Evolutionary conservation across 2,888 invertebrate genomes (phyloP).

Genomic region (Formica aserva): DNA sequence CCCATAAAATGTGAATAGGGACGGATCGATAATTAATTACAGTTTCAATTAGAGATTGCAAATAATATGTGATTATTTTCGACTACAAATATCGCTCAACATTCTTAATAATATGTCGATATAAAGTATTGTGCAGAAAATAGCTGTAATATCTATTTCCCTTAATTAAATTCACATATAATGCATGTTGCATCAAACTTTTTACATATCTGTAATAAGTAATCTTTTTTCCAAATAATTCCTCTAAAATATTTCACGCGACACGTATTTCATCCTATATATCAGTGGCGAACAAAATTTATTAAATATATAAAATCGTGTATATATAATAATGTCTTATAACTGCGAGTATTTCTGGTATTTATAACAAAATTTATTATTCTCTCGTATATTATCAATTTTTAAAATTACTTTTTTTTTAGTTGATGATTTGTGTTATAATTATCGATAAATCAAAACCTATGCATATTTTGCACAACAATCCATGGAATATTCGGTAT

Average conservation of each 20-base stretch:
- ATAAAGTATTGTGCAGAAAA: not conserved
- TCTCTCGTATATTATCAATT: not conserved
- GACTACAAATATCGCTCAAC: not conserved
- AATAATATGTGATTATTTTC: not conserved
- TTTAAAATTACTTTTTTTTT: constrained; percentile 15
- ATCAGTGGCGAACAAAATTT: not conserved
- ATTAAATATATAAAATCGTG: constrained; percentile 1
- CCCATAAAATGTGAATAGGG: not conserved
- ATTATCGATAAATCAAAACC: constrained; percentile 21
- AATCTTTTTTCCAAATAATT: not conserved
- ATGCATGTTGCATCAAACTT: not conserved
- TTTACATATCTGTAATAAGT: not conserved
- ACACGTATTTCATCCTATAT: not conserved
- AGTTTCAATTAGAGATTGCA: not conserved
- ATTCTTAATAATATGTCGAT: not conserved
- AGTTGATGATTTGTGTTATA: constrained; percentile 5
- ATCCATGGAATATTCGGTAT: not conserved
- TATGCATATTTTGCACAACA: constrained; percentile 10
- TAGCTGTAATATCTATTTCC: not conserved
- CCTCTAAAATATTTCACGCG: not conserved
- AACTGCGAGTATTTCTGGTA: not conserved
- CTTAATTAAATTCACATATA: constrained; percentile 9
- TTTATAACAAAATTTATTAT: not conserved
- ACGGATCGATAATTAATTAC: constrained; percentile 17
- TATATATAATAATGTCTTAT: not conserved